Percentiles rank a stretch among this genome's conserved stretches.
Evolutionary conservation across 2,797 vertebrate species (phyloP).

Genomic region (Sciurus vulgaris): DNA sequence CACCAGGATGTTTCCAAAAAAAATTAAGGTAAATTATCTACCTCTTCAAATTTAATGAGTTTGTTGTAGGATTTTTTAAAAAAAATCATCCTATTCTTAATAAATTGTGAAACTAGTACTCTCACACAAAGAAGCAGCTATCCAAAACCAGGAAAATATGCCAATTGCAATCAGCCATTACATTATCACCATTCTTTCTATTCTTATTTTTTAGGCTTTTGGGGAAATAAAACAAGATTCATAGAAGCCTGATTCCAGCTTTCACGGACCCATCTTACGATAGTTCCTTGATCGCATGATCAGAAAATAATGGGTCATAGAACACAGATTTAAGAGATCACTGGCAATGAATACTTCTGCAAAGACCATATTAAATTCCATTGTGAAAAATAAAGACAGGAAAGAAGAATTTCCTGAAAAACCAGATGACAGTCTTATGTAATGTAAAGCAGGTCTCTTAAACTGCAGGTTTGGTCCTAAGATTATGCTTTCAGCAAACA

Average conservation of each 20-base stretch:
- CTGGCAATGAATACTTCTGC: not conserved
- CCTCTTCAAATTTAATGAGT: slow-evolving; percentile 51
- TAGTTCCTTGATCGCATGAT: slow-evolving; percentile 5
- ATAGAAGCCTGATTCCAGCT: not conserved
- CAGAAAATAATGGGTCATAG: not conserved
- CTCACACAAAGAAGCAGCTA: not conserved
- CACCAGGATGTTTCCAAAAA: not conserved
- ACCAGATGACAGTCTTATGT: not conserved
- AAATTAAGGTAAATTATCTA: not conserved
- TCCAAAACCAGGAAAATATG: not conserved
- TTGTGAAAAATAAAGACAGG: not conserved
- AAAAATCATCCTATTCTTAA: not conserved
- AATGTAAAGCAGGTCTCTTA: not conserved
- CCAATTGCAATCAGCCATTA: not conserved
- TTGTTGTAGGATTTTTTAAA: not conserved
- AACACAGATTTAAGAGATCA: not conserved
- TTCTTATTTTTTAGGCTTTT: not conserved
- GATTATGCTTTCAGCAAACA: not conserved
- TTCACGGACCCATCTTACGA: not conserved
- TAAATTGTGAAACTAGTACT: slow-evolving; percentile 15
- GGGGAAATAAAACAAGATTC: slow-evolving; percentile 44
- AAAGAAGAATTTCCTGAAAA: slow-evolving; percentile 48
- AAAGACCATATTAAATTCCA: not conserved
- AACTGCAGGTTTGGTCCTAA: not conserved
- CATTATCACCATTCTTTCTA: not conserved